Conservation (phyloP, 92 coral and sea anemone species). For the Virgularia gustaviana region DNA sequence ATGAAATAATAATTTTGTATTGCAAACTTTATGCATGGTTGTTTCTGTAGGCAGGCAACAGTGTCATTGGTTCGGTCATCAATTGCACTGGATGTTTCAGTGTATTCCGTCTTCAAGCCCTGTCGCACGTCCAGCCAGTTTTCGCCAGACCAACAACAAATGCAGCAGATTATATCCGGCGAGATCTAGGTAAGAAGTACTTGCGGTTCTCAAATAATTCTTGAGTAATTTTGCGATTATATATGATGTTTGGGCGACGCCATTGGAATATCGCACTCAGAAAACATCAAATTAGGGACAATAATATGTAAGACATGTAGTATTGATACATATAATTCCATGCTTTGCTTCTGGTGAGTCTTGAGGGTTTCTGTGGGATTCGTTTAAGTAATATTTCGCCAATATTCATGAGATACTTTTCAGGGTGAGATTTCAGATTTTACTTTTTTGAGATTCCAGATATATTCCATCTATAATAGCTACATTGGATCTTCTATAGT, state of each 20-base stretch:
- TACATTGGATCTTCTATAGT: too few relatives aligned
- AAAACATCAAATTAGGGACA: too few relatives aligned
- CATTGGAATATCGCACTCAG: too few relatives aligned
- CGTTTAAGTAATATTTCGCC: too few relatives aligned
- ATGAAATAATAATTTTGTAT: background rate
- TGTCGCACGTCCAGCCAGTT: conserved; percentile 60
- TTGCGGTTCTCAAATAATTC: too few relatives aligned
- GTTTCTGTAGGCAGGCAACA: conserved; percentile 66
- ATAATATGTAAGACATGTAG: too few relatives aligned
- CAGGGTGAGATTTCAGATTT: too few relatives aligned
- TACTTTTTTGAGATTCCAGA: too few relatives aligned
- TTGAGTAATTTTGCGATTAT: background rate
- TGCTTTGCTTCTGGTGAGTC: background rate
- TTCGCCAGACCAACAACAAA: conserved; percentile 62
- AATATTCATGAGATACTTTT: too few relatives aligned
- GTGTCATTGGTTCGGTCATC: conserved; percentile 75
- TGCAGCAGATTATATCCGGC: conserved; percentile 63
- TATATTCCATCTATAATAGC: too few relatives aligned
- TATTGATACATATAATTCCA: background rate
- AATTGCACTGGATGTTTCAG: conserved; percentile 85
- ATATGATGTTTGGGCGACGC: background rate
- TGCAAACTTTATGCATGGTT: background rate
- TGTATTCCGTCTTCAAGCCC: conserved; percentile 68
- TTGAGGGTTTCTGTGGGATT: background rate
- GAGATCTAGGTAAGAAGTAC: conserved; percentile 68